Evolutionary conservation across 2,888 invertebrate genomes (phyloP), one percentile per base, ranked within the genome.

Genomic region (Limenitis camilla): DNA sequence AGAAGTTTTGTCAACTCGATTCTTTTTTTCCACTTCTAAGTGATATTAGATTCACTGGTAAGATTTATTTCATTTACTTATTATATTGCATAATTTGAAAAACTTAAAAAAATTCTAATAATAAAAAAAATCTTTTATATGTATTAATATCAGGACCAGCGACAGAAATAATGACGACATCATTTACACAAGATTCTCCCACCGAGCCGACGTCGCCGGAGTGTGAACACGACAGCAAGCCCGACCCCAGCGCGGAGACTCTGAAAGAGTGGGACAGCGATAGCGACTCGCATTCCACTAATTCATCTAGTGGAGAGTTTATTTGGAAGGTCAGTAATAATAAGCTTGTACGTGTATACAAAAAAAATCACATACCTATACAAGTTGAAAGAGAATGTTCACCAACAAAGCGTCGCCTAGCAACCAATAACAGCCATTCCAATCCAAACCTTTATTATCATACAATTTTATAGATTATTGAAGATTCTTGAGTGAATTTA

Each of bases 261-360:
- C 63, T 85, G 60, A 88, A 91, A 63, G 93, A 92, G 65, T 93
- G 92, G 92, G 92, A 92, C 69, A 92, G 91, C 75, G 91, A 91
- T 62, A 90, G 89, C 6, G 92, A 88, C 55, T 81, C 85, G 1
- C 83, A 84, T 52, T 90, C 90, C n/a, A 90, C 91, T 58, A 93
- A 93, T 32, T 91, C 91, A 6, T 93, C 92, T 5, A 93, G 93
- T 57, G 93, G 93, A 7, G 93, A 94, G 75, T 94, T 94, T 68
- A 91, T 93, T 55, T 94, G 93, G 93, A 93, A 92, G 91, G 93
- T 93, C 35, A 67, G 79, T 69, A 27, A 39, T 46, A 27, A 3
- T 44, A 33, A 28, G n/a, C 7, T 11, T 30, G 46, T 11, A 7
- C 29, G 10, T 27, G 5, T 10, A 35, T n/a, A n/a, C n/a, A n/a